Base-by-base conservation (phyloP, 2,797 vertebrate species). In the Carapus acus region DNA sequence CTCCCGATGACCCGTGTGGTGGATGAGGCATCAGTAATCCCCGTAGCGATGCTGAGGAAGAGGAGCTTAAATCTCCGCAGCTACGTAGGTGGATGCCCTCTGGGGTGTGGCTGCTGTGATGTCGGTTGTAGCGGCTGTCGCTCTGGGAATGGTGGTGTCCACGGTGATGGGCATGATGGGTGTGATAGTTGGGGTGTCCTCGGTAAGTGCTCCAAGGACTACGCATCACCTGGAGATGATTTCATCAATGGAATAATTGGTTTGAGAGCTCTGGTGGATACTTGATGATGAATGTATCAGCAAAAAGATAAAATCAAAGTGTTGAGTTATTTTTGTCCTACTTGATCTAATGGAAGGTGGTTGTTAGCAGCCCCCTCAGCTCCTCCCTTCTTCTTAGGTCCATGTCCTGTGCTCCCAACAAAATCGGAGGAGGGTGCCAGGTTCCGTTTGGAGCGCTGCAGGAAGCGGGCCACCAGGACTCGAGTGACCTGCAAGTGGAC, bases 61-160 rank as follows among this genome's bases (percentile, higher is more conserved):
- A 87, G 1, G 90, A 95, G 77, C 88, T 98, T 54, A 97, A 85
- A 68, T 98, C 95, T 2, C 94, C 94, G 0, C 95, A 97, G 85
- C 96, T 98, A 47, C 89, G 92, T 55, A 97, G 84, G 78, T 96
- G 93, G 53, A 95, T 93, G 18, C 91, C 91, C 34, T 93, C 90
- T 0, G 79, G 78, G 2, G 39, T 54, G 1, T 69, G 78, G 59
- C 71, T 63, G 50, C 84, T 69, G 11, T 83, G 73, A 9, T 48
- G 78, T 37, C 81, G 80, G 64, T 85, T 85, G 70, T 89, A 85
- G 8, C 86, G 82, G 61, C 88, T 88, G 80, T 90, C 89, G 40
- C 89, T 90, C 19, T 89, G 85, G 58, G 89, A 88, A 41, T 87
- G 76, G 44, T 73, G 43, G 24, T 88, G 88, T 49, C 88, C 62